Percentiles rank a stretch among this genome's conserved stretches.
These are phyloP conservation scores for Trachelus iudaicus DNA, from an alignment of 2,888 invertebrate genomes.

Conservation along the genomic window DNA sequence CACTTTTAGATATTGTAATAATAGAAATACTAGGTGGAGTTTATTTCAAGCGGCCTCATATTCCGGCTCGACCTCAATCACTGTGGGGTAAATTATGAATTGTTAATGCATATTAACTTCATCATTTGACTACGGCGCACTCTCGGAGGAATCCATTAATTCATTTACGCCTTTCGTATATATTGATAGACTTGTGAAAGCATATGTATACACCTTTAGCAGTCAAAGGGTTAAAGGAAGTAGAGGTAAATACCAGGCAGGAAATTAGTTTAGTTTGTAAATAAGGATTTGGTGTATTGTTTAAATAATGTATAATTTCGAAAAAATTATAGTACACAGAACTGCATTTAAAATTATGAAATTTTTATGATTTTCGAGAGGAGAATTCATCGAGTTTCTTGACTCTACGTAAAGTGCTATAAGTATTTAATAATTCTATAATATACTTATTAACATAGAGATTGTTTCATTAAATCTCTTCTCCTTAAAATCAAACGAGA, in stretches of 20 bases:
- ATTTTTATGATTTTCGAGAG: background rate
- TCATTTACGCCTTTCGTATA: too few relatives aligned
- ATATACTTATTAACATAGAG: background rate
- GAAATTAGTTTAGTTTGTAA: background rate
- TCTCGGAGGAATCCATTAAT: too few relatives aligned
- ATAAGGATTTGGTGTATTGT: background rate
- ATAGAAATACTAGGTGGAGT: background rate
- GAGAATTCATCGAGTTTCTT: background rate
- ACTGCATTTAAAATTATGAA: background rate
- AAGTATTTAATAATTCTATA: background rate
- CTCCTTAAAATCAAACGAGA: background rate
- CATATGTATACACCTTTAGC: too few relatives aligned
- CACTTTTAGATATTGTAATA: background rate
- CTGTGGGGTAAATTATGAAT: background rate
- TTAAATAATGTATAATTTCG: background rate
- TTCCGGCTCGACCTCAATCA: background rate
- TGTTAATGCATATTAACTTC: background rate
- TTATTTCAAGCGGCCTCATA: background rate
- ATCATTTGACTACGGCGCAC: too few relatives aligned
- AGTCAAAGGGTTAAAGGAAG: too few relatives aligned
- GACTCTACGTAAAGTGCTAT: background rate
- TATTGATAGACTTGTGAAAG: too few relatives aligned
- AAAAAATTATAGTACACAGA: background rate
- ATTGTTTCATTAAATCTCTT: background rate
- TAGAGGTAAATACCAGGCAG: background rate